Conservation (phyloP, 2,888 invertebrate genomes). For the Iselma pallidipennis region DNA sequence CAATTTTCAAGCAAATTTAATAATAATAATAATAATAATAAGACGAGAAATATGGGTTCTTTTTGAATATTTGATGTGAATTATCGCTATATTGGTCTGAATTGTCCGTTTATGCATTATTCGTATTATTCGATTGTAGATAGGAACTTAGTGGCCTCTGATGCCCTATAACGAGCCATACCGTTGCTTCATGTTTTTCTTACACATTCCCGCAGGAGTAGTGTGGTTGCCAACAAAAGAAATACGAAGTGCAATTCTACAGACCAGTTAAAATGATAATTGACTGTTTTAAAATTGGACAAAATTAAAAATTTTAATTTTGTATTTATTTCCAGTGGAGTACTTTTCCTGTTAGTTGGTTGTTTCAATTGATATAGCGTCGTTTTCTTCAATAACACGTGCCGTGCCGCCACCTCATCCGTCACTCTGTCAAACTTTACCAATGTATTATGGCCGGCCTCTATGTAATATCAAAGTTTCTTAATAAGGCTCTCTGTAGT, state of each 20-base stretch:
- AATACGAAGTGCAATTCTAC: constrained; percentile 45
- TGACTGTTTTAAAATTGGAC: constrained; percentile 44
- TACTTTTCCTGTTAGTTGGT: background rate
- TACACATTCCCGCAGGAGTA: constrained; percentile 36
- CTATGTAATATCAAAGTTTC: constrained; percentile 51
- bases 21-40: too few relatives aligned
- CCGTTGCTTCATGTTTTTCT: constrained; percentile 21
- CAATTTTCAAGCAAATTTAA: too few relatives aligned
- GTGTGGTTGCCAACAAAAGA: constrained; percentile 43
- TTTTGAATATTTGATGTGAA: too few relatives aligned
- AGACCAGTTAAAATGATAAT: constrained; percentile 54
- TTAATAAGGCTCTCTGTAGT: constrained; percentile 46
- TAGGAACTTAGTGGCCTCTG: constrained; percentile 26
- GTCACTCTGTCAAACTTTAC: constrained; percentile 52
- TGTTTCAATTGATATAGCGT: too few relatives aligned
- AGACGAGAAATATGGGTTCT: too few relatives aligned
- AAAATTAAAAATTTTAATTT: too few relatives aligned
- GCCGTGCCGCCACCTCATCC: constrained; percentile 42
- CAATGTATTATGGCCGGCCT: constrained; percentile 48
- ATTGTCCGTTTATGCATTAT: constrained; percentile 18
- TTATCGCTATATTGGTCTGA: too few relatives aligned
- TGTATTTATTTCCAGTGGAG: background rate
- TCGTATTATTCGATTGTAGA: constrained; percentile 22
- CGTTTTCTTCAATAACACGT: constrained; percentile 30
- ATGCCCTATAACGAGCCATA: constrained; percentile 16